phyloP scores from a whole-genome alignment of 1,140 invertebrate species.

The honey bee (Apis mellifera) region DNA sequence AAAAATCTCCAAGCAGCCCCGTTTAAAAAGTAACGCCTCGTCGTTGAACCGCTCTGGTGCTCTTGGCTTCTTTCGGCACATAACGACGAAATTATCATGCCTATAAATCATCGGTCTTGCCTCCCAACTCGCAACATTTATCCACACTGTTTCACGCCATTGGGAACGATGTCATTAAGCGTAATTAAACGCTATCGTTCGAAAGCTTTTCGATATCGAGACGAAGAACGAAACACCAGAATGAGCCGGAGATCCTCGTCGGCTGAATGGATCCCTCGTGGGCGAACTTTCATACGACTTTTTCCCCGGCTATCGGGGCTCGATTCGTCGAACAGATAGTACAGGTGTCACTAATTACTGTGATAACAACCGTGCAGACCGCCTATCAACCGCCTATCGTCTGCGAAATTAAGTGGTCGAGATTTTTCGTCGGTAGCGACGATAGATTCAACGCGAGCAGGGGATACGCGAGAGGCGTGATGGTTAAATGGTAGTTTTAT shows the following conservation, averaged over 20 bases:
- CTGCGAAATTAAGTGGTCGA: conserved; percentile 34
- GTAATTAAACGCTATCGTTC: conserved; percentile 46
- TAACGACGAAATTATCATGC: conserved; percentile 4
- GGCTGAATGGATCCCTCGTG: conserved; percentile 20
- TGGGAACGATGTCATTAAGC: conserved; percentile 27
- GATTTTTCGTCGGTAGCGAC: not conserved
- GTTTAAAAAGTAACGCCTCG: not conserved
- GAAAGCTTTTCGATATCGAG: not conserved
- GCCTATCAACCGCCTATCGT: conserved; percentile 30
- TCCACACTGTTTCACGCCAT: conserved; percentile 15
- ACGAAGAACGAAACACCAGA: not conserved
- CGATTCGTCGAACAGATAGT: conserved; percentile 25
- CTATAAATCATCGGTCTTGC: conserved; percentile 35
- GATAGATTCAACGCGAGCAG: conserved; percentile 2
- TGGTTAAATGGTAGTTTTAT: conserved; percentile 13
- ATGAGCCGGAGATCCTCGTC: not conserved
- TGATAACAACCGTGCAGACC: conserved; percentile 45
- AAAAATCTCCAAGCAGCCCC: too few species aligned
- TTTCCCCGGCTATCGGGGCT: not conserved
- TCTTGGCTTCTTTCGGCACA: not conserved
- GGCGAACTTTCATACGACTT: conserved; percentile 33
- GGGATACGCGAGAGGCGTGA: not conserved
- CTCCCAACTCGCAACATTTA: conserved; percentile 38
- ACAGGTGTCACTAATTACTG: conserved; percentile 60
- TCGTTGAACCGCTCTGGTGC: not conserved